Evolutionary conservation across 2,888 invertebrate genomes (phyloP).

Genomic region (Piscicola geometra): DNA sequence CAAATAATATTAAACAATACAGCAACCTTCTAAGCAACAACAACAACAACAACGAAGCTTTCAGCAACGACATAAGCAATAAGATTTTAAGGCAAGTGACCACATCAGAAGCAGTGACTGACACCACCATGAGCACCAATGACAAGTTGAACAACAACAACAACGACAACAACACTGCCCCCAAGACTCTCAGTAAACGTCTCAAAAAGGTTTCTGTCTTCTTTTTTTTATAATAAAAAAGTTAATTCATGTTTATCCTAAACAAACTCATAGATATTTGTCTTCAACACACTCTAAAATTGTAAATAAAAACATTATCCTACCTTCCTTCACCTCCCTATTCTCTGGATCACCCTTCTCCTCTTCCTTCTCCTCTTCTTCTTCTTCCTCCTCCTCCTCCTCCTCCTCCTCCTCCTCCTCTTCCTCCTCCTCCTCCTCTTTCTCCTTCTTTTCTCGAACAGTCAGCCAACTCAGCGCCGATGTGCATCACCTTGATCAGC

Average conservation of each 20-base stretch:
- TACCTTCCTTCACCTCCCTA: not conserved
- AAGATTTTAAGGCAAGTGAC: no score
- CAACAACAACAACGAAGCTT: not conserved
- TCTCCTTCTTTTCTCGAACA: not conserved
- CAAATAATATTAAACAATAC: not conserved
- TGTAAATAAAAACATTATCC: not conserved
- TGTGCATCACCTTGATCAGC: constrained; percentile 38
- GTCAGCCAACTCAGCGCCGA: constrained; percentile 33
- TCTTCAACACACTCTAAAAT: no score
- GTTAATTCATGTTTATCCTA: no score
- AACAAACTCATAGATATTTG: no score
- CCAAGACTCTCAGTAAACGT: not conserved
- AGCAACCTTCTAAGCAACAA: not conserved
- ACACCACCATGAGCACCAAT: no score
- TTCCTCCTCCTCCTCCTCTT: no score
- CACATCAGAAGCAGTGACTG: no score
- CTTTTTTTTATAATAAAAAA: no score
- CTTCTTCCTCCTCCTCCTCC: constrained; percentile 1
- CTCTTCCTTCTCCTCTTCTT: constrained; percentile 14
- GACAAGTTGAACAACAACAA: no score
- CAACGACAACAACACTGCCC: not conserved
- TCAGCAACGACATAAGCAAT: not conserved
- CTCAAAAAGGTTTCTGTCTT: no score
- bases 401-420: no score
- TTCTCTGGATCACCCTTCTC: not conserved